These are phyloP conservation scores for Psettodes erumei DNA, from an alignment of 2,113 vertebrate genomes.

Conservation along the genomic window DNA sequence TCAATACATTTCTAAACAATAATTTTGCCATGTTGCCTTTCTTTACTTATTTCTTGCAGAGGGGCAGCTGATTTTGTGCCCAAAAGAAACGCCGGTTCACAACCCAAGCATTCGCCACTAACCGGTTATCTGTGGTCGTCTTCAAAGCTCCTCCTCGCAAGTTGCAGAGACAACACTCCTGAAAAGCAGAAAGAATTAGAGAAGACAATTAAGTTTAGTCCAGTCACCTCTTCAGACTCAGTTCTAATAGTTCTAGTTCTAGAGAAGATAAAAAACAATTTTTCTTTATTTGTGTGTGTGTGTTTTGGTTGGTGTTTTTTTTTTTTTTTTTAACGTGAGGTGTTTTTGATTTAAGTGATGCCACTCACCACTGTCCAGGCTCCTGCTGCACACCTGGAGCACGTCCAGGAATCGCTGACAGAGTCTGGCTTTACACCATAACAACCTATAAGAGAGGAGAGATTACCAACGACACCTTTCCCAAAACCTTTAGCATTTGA, in stretches of 20 bases:
- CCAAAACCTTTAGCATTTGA: background rate
- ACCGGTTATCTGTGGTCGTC: constrained; percentile 91
- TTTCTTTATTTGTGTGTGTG: background rate
- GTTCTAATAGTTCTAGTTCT: background rate
- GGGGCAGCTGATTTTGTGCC: background rate
- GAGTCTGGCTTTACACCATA: constrained; percentile 90
- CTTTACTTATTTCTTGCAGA: too few species aligned
- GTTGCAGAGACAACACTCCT: constrained; percentile 97
- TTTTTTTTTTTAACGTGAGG: background rate
- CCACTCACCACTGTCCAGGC: constrained; percentile 90
- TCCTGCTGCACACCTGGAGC: constrained; percentile 88
- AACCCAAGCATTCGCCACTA: constrained; percentile 20
- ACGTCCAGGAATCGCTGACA: constrained; percentile 88
- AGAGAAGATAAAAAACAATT: background rate
- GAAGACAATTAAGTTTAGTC: too few species aligned
- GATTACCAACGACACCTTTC: background rate
- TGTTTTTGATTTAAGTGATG: too few species aligned
- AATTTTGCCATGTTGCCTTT: too few species aligned
- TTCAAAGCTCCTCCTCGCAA: constrained; percentile 95
- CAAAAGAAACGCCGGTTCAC: background rate
- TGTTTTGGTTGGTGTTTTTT: background rate
- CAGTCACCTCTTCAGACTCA: background rate
- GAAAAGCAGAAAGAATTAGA: constrained; percentile 49
- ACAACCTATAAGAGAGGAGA: constrained; percentile 85
- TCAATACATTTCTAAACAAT: too few species aligned